These are phyloP conservation scores for Amia ocellicauda DNA, from an alignment of 2,113 vertebrate genomes.

Conservation along the genomic window DNA sequence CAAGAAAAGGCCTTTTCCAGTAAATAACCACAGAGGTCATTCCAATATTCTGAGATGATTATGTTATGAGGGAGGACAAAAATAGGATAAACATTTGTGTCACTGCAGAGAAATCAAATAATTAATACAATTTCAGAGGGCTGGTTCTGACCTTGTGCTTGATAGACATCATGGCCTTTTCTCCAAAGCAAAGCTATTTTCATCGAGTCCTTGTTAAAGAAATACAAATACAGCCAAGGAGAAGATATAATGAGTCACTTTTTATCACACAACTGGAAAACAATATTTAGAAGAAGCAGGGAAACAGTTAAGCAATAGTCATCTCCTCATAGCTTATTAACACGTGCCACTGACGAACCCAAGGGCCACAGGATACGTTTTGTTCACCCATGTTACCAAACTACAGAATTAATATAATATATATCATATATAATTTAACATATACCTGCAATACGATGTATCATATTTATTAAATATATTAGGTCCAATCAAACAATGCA, in stretches of 20 bases:
- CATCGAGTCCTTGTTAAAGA: constrained; percentile 16
- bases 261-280: neutral
- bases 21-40: too few species aligned
- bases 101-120: constrained; percentile 6
- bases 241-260: constrained; percentile 10
- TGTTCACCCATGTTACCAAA: neutral
- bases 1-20: too few species aligned
- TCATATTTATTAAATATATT: too few species aligned
- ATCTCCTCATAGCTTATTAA: constrained; percentile 1
- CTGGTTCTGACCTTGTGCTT: constrained; percentile 14
- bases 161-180: constrained; percentile 24
- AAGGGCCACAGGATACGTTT: neutral
- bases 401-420: constrained; percentile 16
- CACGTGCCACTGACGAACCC: neutral
- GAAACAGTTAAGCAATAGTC: too few species aligned
- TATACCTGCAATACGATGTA: too few species aligned
- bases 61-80: too few species aligned
- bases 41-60: too few species aligned
- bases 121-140: neutral
- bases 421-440: too few species aligned
- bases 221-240: constrained; percentile 16
- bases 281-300: neutral
- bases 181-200: constrained; percentile 19
- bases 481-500: too few species aligned
- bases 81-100: too few species aligned